phyloP scores from a whole-genome alignment of 1,140 invertebrate species.

The Rhagoletis zephyria region DNA sequence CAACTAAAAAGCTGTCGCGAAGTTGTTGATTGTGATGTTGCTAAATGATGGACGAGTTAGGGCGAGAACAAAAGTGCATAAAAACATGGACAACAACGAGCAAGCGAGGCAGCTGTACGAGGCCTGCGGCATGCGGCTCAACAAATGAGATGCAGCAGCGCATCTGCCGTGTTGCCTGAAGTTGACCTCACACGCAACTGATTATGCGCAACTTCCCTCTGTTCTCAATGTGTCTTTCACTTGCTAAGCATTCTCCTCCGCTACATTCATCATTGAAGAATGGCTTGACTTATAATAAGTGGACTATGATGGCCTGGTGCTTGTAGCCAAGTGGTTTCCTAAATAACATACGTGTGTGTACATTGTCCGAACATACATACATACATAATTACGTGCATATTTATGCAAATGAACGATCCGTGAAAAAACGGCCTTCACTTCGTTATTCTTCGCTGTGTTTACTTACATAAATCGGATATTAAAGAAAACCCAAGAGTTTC shows the following conservation, averaged over 20 bases:
- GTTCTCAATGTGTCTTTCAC: neutral
- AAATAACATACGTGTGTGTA: neutral
- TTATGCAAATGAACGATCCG: neutral
- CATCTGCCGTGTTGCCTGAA: conserved; percentile 13
- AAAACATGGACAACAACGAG: neutral
- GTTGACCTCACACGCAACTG: conserved; percentile 28
- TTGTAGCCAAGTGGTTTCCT: conserved; percentile 11
- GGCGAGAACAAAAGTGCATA: neutral
- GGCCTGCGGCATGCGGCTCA: neutral
- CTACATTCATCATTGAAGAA: neutral
- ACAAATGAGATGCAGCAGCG: conserved; percentile 44
- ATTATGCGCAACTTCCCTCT: neutral
- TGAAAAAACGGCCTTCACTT: too few relatives aligned
- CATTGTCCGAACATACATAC: neutral
- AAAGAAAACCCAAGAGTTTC: too few relatives aligned
- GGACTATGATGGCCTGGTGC: neutral
- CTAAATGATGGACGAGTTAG: conserved; percentile 39
- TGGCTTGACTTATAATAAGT: neutral
- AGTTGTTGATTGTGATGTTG: conserved; percentile 31
- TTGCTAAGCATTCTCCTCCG: neutral
- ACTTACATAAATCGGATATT: too few relatives aligned
- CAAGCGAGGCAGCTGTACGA: neutral
- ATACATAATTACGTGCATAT: neutral
- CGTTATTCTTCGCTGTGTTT: too few relatives aligned
- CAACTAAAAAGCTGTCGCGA: conserved; percentile 47